Conservation (phyloP, 1,140 invertebrate genomes). For the Drosophila bocqueti region DNA sequence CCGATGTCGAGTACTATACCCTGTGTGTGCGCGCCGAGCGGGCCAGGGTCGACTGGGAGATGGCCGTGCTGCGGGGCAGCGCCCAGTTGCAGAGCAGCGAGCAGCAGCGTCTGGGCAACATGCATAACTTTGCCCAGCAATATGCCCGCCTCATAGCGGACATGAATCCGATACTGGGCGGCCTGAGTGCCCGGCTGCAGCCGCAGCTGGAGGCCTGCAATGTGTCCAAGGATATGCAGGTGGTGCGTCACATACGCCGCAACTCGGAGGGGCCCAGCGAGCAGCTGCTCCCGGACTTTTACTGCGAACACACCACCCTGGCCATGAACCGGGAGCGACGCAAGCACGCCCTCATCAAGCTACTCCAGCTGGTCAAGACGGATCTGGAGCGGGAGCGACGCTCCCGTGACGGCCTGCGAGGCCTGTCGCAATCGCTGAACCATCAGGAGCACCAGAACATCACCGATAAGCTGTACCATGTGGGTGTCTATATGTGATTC, state of each 20-base stretch:
- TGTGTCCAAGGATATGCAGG: conserved; percentile 81
- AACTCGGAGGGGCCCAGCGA: conserved; percentile 87
- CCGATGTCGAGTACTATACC: conserved; percentile 97
- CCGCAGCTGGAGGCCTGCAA: conserved; percentile 81
- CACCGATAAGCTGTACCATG: conserved; percentile 95
- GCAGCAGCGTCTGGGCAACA: conserved; percentile 93
- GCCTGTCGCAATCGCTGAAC: conserved; percentile 95
- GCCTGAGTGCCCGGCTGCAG: conserved; percentile 80
- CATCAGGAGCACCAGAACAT: conserved; percentile 96
- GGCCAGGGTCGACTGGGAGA: conserved; percentile 96
- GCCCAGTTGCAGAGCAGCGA: conserved; percentile 93
- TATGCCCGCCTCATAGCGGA: conserved; percentile 92
- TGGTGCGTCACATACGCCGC: conserved; percentile 82
- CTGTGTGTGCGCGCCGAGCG: conserved; percentile 95
- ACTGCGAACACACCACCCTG: conserved; percentile 96
- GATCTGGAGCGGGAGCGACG: conserved; percentile 94
- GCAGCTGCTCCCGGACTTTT: conserved; percentile 96
- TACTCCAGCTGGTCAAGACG: conserved; percentile 92
- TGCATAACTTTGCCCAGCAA: conserved; percentile 91
- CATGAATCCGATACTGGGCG: conserved; percentile 90
- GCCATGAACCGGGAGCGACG: conserved; percentile 96
- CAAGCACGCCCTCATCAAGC: conserved; percentile 93
- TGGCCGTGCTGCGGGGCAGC: conserved; percentile 92
- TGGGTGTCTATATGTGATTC: conserved; percentile 76
- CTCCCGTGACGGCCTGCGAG: conserved; percentile 94